Conservation (phyloP, 1,140 invertebrate genomes). For the Parapsyche elsis region DNA sequence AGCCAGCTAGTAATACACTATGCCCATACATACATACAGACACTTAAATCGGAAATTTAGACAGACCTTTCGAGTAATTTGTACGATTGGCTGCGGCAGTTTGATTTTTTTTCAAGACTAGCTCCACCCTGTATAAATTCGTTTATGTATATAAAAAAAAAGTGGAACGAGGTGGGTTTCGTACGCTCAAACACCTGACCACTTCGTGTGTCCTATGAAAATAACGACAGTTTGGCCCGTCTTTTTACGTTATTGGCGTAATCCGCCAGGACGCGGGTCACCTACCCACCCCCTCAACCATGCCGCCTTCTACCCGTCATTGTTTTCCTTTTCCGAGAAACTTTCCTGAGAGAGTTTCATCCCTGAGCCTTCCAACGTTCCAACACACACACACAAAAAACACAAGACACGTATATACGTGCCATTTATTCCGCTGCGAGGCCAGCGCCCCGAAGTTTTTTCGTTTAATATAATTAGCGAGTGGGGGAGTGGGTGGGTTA, state of each 20-base stretch:
- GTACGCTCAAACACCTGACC: conserved; percentile 17
- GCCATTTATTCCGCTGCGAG: background rate
- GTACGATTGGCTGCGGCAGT: too few species aligned
- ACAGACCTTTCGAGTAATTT: too few species aligned
- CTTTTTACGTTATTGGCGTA: conserved; percentile 28
- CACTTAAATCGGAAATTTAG: too few species aligned
- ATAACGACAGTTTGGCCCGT: conserved; percentile 12
- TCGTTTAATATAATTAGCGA: conserved; percentile 38
- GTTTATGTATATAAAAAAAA: background rate
- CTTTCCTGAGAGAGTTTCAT: conserved; percentile 1
- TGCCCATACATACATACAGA: too few species aligned
- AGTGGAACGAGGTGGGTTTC: background rate
- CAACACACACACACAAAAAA: background rate
- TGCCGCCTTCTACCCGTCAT: background rate
- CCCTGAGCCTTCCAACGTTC: background rate
- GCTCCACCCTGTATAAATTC: background rate
- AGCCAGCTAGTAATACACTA: too few species aligned
- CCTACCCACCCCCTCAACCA: background rate
- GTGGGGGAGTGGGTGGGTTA: background rate
- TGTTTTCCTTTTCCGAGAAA: conserved; percentile 25
- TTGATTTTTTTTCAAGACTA: too few species aligned
- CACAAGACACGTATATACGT: background rate
- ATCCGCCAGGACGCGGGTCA: background rate
- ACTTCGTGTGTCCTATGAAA: conserved; percentile 10
- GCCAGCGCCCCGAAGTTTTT: conserved; percentile 18